phyloP scores from a whole-genome alignment of 30 jellyfish, hydroid and myxozoan genomes.

The Chironex yamaguchii region DNA sequence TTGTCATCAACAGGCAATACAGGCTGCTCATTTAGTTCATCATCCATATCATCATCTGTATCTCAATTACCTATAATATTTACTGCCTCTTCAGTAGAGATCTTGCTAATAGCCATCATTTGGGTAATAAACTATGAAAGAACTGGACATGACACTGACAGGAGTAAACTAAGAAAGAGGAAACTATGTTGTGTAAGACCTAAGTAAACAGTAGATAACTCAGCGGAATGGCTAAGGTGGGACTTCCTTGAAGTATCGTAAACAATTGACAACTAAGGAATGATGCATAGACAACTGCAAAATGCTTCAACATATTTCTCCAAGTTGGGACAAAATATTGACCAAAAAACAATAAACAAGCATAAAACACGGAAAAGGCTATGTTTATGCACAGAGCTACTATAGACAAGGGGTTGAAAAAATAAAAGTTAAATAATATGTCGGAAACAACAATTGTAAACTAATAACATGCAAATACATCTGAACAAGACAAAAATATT shows the following conservation, averaged over 20 bases:
- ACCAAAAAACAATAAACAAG: not conserved
- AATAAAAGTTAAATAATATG: no score
- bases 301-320: not conserved
- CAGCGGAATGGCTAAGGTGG: not conserved
- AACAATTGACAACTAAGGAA: not conserved
- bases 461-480: no score
- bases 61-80: no score
- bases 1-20: not conserved
- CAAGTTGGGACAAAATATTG: not conserved
- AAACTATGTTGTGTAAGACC: not conserved
- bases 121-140: not conserved
- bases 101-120: not conserved
- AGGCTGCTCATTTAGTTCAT: not conserved
- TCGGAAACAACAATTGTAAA: no score
- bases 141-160: not conserved
- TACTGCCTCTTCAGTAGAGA: not conserved
- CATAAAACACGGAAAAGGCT: no score
- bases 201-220: not conserved
- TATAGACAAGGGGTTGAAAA: no score
- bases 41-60: not conserved
- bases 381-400: no score
- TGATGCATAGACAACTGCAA: not conserved
- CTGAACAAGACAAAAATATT: no score
- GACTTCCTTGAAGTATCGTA: no score
- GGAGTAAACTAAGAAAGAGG: not conserved